Evolutionary conservation across 2,888 invertebrate genomes (phyloP).

Genomic region (Dicyrtoma fusca): DNA sequence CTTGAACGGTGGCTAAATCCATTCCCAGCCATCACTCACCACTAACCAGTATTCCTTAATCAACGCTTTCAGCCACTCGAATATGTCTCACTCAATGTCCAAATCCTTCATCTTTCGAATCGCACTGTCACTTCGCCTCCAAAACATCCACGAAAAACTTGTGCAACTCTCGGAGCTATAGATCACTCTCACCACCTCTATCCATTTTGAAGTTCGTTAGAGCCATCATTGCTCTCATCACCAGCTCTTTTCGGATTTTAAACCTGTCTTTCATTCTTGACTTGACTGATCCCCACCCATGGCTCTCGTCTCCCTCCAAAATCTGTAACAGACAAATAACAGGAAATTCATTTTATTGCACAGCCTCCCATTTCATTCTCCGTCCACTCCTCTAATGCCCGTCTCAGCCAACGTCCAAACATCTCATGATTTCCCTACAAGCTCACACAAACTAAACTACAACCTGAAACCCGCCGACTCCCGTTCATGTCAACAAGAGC

Average conservation of each 20-base stretch:
- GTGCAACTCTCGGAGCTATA: neutral
- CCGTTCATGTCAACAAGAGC: too few species aligned
- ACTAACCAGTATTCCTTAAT: neutral
- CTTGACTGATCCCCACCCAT: slow-evolving; percentile 19
- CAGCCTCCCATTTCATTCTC: too few species aligned
- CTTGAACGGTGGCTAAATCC: slow-evolving; percentile 54
- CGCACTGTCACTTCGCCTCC: slow-evolving; percentile 16
- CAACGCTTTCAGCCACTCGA: neutral
- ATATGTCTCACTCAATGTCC: neutral
- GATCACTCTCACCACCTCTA: slow-evolving; percentile 21
- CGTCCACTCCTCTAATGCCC: too few species aligned
- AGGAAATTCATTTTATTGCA: neutral
- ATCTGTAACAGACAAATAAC: neutral
- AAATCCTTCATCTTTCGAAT: slow-evolving; percentile 12
- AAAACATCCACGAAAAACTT: neutral
- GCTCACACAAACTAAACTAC: neutral
- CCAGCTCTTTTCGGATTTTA: slow-evolving; percentile 14
- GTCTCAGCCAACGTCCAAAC: too few species aligned
- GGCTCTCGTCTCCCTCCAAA: slow-evolving; percentile 16
- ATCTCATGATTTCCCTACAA: neutral
- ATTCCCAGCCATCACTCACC: slow-evolving; percentile 53
- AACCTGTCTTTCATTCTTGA: slow-evolving; percentile 25
- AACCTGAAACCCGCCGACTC: neutral
- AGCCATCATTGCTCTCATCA: slow-evolving; percentile 26
- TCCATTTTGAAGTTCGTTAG: slow-evolving; percentile 27